These are phyloP conservation scores for Colletes latitarsis DNA, from an alignment of 1,140 invertebrate species.

Conservation along the genomic window DNA sequence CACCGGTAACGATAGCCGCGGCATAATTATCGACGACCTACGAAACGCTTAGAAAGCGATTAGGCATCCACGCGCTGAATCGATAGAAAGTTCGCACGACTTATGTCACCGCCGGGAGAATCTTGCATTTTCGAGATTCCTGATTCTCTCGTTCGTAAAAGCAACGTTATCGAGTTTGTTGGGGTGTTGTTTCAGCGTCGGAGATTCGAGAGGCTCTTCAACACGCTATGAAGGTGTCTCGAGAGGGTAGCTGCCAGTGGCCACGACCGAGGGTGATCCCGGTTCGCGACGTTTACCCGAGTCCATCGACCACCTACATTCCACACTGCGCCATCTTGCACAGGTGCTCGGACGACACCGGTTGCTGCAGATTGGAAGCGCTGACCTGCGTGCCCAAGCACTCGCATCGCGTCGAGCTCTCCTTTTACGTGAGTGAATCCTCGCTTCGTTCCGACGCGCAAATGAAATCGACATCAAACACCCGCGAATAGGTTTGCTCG, in stretches of 20 bases:
- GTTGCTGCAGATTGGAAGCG: slow-evolving; percentile 85
- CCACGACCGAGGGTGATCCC: slow-evolving; percentile 85
- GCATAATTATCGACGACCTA: slow-evolving; percentile 59
- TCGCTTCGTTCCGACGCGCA: neutral
- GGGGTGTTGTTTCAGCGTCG: slow-evolving; percentile 63
- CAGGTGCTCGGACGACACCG: slow-evolving; percentile 89
- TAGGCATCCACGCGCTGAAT: slow-evolving; percentile 56
- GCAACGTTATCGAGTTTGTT: no score
- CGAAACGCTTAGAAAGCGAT: slow-evolving; percentile 66
- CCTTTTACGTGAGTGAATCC: slow-evolving; percentile 86
- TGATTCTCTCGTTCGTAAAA: no score
- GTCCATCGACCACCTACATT: slow-evolving; percentile 86
- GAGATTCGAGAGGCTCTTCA: slow-evolving; percentile 80
- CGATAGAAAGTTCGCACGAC: slow-evolving; percentile 62
- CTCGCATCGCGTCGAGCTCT: slow-evolving; percentile 84
- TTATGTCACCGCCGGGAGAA: slow-evolving; percentile 52
- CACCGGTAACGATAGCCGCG: slow-evolving; percentile 26
- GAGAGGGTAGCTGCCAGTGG: slow-evolving; percentile 83
- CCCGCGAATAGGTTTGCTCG: no score
- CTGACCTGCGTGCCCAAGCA: slow-evolving; percentile 86
- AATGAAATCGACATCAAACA: no score
- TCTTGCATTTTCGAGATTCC: no score
- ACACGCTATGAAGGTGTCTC: slow-evolving; percentile 82
- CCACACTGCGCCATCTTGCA: slow-evolving; percentile 89
- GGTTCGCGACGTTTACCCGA: slow-evolving; percentile 84